Evolutionary conservation across 2,888 invertebrate genomes (phyloP).

Genomic region (Synanthedon andrenaeformis): DNA sequence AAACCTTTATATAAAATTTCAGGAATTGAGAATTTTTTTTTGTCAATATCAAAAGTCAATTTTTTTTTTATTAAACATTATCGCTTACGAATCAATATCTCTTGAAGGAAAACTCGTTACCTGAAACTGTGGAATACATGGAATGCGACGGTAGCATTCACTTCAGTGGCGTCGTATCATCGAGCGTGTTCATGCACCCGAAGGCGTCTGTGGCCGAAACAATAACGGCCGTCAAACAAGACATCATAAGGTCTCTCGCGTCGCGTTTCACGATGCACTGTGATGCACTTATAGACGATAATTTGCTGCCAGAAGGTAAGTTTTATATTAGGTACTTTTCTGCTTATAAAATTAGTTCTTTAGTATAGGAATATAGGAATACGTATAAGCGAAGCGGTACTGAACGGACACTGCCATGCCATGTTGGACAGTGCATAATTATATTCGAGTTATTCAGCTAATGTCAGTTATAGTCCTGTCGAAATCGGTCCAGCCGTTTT

Average conservation of each 20-base stretch:
- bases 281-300: conserved; percentile 90
- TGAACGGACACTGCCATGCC: no score
- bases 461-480: no score
- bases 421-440: no score
- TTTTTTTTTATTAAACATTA: neutral
- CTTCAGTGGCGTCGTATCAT: conserved; percentile 78
- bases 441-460: no score
- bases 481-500: no score
- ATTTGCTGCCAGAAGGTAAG: conserved; percentile 76
- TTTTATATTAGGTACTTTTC: neutral
- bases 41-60: no score
- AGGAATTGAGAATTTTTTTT: no score
- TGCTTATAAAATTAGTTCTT: neutral
- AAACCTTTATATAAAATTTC: no score
- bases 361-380: no score
- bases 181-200: conserved; percentile 82
- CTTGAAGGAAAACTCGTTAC: conserved; percentile 54
- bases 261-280: conserved; percentile 92
- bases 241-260: conserved; percentile 85
- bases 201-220: conserved; percentile 81
- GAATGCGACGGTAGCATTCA: conserved; percentile 77
- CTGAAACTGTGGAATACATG: conserved; percentile 59
- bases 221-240: conserved; percentile 80
- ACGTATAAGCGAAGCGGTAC: no score
- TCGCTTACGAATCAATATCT: no score